Conservation (phyloP, 1,140 invertebrate species). For the Pomacea maculata region DNA sequence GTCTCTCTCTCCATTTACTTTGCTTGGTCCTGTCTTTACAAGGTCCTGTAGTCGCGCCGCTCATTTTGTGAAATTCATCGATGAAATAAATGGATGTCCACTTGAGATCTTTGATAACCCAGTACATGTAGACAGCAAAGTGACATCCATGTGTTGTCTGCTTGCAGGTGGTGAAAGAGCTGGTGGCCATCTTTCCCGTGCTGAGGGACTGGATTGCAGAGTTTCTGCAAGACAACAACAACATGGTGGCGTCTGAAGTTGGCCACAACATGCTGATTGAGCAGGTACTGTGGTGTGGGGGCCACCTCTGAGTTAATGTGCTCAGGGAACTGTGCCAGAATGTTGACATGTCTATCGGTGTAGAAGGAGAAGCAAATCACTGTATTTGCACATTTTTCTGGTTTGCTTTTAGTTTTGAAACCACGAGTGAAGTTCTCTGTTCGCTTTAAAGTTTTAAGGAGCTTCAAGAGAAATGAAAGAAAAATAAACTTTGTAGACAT, state of each 20-base stretch:
- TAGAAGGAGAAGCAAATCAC: too few relatives aligned
- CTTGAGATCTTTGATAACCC: neutral
- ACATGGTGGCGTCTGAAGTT: constrained; percentile 60
- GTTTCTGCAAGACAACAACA: constrained; percentile 61
- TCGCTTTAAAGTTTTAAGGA: too few relatives aligned
- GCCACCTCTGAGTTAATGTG: too few relatives aligned
- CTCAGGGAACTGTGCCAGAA: too few relatives aligned
- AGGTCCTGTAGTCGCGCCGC: neutral
- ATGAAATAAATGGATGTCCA: too few relatives aligned
- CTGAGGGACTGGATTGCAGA: constrained; percentile 65
- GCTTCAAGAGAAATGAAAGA: neutral
- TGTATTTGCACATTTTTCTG: too few relatives aligned
- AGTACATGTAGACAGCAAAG: neutral
- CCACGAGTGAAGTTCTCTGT: too few relatives aligned
- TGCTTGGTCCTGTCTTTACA: neutral
- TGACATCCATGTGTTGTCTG: neutral
- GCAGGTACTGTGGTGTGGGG: constrained; percentile 40
- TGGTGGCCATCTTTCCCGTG: constrained; percentile 61
- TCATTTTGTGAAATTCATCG: neutral
- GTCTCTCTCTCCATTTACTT: neutral
- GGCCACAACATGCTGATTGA: constrained; percentile 64
- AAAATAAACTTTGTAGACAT: neutral
- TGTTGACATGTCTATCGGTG: too few relatives aligned
- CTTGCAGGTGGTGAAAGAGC: constrained; percentile 58
- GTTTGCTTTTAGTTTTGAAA: too few relatives aligned